Evolutionary conservation across 92 coral and sea anemone genomes (phyloP), one percentile per base, ranked within the genome.

Genomic region (Pocillopora grandis): DNA sequence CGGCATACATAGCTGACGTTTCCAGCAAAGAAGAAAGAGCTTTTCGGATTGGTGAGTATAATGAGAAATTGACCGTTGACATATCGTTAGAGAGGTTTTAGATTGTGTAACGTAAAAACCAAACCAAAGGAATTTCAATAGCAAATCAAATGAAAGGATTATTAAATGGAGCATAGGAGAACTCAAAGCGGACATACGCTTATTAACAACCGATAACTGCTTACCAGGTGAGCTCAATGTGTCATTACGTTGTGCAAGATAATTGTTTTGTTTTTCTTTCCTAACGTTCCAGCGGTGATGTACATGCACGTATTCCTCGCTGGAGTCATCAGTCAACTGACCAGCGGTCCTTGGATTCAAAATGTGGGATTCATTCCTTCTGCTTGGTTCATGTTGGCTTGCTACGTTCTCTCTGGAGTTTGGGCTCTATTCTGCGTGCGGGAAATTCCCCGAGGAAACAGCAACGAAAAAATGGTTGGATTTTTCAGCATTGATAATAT

Each of bases 311-410:
- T 89, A 42, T 78, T 93, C 48, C 1, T 82, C 19, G 97, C 92
- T 57, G 97, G 94, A 6, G 89, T 92, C 23, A 76, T 91, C 63
- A 93, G 97, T 89, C 94, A 91, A 74, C 17, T 91, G 76, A 93
- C 97, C 65, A 93, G 92, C 72, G 97, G 97, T 64, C 77, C 87
- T 9, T 93, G 97, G 97, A 91, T 93, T 15, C 79, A 73, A 20
- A 66, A 62, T 12, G 80, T 84, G 20, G 94, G 94, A 1, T 93
- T 91, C 88, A 89, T 87, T 55, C 85, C 92, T 8, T 92, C 97
- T 2, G 88, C 80, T 58, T 93, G 94, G 97, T 87, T 91, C 55
- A 84, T 87, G 48, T 14, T 86, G 20, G 87, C 91, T 33, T 93
- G 94, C 65, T 78, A 71, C 58, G 3, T 87, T 23, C 77, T 82